Conservation (phyloP, 2,797 vertebrate species). For the Macrochelys suwanniensis region DNA sequence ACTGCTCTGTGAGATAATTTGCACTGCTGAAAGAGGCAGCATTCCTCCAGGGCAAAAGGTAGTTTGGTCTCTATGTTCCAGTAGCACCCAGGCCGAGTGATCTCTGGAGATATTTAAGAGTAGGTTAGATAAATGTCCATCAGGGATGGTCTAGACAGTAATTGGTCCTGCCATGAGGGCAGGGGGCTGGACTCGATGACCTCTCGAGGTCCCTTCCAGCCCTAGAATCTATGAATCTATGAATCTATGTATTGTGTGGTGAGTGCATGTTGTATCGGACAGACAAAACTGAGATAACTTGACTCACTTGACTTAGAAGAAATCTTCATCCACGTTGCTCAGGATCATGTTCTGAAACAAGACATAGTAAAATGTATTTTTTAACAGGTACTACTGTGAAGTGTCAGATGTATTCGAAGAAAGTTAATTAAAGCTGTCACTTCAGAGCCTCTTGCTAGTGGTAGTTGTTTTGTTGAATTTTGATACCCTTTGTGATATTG, state of each 20-base stretch:
- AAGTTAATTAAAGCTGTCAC: slow-evolving; percentile 56
- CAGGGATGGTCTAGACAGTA: no score
- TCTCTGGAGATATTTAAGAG: no score
- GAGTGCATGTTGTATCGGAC: background rate
- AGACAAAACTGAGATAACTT: fast-evolving
- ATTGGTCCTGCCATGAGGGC: no score
- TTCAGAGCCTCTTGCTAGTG: background rate
- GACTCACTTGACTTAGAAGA: background rate
- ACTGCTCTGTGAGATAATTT: background rate
- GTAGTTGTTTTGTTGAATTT: slow-evolving; percentile 31
- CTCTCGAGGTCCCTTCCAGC: no score
- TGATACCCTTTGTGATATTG: slow-evolving; percentile 15
- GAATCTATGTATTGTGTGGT: background rate
- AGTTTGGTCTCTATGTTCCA: fast-evolving
- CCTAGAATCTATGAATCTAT: no score
- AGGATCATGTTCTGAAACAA: background rate
- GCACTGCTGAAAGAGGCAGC: background rate
- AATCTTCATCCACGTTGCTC: background rate
- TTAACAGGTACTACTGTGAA: slow-evolving; percentile 15
- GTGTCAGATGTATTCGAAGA: slow-evolving; percentile 27
- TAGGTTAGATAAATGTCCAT: no score
- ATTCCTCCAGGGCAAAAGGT: background rate
- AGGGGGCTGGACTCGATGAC: no score
- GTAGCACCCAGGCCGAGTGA: background rate
- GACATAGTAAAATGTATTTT: background rate